Conservation (phyloP, 2,113 vertebrate species). For the Channa maculata region DNA sequence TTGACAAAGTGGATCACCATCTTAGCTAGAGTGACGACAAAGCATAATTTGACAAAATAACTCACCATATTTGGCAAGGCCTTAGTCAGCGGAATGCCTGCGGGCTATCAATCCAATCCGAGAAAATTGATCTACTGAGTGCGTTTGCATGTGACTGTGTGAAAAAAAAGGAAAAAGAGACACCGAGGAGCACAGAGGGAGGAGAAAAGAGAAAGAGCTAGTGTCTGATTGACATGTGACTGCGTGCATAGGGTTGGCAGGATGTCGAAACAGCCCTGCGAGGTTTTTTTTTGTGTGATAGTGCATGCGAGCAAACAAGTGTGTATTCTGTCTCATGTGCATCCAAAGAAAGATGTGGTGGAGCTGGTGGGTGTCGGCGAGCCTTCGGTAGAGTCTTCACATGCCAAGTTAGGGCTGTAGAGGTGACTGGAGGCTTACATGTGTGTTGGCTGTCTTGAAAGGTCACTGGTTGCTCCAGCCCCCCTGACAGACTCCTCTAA, state of each 20-base stretch:
- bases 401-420: constrained; percentile 45
- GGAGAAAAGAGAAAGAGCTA: not conserved
- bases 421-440: constrained; percentile 43
- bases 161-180: not conserved
- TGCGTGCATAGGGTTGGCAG: not conserved
- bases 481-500: constrained; percentile 38
- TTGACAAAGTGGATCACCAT: constrained; percentile 76
- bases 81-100: constrained; percentile 78
- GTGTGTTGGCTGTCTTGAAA: constrained; percentile 53
- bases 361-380: constrained; percentile 36
- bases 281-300: constrained; percentile 35
- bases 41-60: constrained; percentile 68
- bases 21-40: constrained; percentile 63
- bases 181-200: not conserved
- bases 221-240: constrained; percentile 33
- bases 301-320: not conserved
- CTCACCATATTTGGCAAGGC: constrained; percentile 71
- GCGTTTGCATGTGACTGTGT: constrained; percentile 53
- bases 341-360: constrained; percentile 17
- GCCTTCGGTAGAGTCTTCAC: constrained; percentile 48
- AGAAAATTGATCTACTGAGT: constrained; percentile 66
- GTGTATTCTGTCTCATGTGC: constrained; percentile 23
- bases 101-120: constrained; percentile 71
- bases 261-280: constrained; percentile 13
- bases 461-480: constrained; percentile 58